Percentiles rank a stretch among this genome's conserved stretches.
Conservation (phyloP, 53 echinoderm and acorn worm genomes). For the Pentamera pediparva region DNA sequence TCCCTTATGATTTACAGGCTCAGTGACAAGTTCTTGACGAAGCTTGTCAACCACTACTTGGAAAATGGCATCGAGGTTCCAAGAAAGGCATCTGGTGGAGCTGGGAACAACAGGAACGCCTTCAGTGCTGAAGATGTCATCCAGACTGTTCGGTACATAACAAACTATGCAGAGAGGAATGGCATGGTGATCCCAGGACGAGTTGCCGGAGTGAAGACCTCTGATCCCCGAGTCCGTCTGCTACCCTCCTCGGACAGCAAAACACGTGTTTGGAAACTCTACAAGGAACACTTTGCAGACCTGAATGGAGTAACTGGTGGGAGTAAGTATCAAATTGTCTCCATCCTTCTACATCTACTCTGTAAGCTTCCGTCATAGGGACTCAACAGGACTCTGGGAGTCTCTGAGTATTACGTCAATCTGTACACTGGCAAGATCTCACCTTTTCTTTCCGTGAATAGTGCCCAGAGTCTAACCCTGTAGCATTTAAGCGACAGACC, state of each 20-base stretch:
- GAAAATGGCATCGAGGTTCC: slow-evolving; percentile 17
- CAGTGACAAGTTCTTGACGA: slow-evolving; percentile 13
- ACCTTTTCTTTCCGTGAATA: too few species aligned
- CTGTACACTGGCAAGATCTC: too few species aligned
- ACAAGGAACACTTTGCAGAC: background rate
- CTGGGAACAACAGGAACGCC: background rate
- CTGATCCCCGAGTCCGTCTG: slow-evolving; percentile 22
- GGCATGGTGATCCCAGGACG: slow-evolving; percentile 26
- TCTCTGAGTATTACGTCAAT: too few species aligned
- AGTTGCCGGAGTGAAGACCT: slow-evolving; percentile 4
- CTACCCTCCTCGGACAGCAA: slow-evolving; percentile 24
- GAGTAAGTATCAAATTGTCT: background rate
- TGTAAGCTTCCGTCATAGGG: background rate
- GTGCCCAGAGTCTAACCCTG: too few species aligned
- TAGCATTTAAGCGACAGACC: too few species aligned
- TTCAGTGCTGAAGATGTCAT: slow-evolving; percentile 13
- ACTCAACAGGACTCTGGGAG: too few species aligned
- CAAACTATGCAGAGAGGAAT: slow-evolving; percentile 11
- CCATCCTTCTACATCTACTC: background rate
- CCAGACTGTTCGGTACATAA: slow-evolving; percentile 11
- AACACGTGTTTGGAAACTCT: slow-evolving; percentile 2
- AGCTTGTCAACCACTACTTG: slow-evolving; percentile 11
- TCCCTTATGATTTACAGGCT: background rate
- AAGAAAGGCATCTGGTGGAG: slow-evolving; percentile 13
- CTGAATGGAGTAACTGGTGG: slow-evolving; percentile 8